These are phyloP conservation scores for Idaea straminata DNA, from an alignment of 2,888 invertebrate species.

Conservation along the genomic window DNA sequence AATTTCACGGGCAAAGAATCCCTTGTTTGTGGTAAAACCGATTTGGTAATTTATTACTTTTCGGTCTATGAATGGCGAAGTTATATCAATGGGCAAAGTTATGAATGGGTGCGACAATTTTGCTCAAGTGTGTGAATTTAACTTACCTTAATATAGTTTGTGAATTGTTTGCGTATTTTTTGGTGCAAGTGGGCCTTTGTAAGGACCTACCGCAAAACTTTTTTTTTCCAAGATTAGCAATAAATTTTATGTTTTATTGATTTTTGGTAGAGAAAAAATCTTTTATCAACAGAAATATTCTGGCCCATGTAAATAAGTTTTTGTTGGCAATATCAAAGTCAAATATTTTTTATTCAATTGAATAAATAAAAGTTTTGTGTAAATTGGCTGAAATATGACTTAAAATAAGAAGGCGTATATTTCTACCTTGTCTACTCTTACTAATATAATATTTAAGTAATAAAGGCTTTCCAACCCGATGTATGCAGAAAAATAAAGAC, in stretches of 20 bases:
- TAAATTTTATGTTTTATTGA: not conserved
- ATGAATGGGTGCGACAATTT: slow-evolving; percentile 20
- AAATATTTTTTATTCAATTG: too few relatives aligned
- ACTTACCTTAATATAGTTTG: slow-evolving; percentile 26
- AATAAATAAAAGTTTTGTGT: too few relatives aligned
- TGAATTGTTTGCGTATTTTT: slow-evolving; percentile 10
- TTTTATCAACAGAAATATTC: not conserved
- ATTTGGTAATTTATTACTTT: not conserved
- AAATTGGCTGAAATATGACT: too few relatives aligned
- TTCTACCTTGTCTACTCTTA: too few relatives aligned
- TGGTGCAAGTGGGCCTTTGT: not conserved
- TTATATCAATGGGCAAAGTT: slow-evolving; percentile 5
- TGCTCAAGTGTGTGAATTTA: slow-evolving; percentile 25
- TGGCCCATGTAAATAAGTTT: not conserved
- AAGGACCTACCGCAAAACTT: not conserved
- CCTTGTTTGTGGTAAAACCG: not conserved
- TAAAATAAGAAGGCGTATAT: too few relatives aligned
- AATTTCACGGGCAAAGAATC: not conserved
- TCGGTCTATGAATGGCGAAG: not conserved
- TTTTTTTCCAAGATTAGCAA: not conserved
- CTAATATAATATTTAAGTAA: too few relatives aligned
- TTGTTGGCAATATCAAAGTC: not conserved
- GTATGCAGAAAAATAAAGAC: too few relatives aligned
- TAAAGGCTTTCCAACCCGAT: too few relatives aligned
- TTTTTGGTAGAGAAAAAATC: not conserved